Percentiles rank a stretch among this genome's conserved stretches.
These are phyloP conservation scores for Colaptes auratus DNA, from an alignment of 2,113 vertebrate species.

Conservation along the genomic window DNA sequence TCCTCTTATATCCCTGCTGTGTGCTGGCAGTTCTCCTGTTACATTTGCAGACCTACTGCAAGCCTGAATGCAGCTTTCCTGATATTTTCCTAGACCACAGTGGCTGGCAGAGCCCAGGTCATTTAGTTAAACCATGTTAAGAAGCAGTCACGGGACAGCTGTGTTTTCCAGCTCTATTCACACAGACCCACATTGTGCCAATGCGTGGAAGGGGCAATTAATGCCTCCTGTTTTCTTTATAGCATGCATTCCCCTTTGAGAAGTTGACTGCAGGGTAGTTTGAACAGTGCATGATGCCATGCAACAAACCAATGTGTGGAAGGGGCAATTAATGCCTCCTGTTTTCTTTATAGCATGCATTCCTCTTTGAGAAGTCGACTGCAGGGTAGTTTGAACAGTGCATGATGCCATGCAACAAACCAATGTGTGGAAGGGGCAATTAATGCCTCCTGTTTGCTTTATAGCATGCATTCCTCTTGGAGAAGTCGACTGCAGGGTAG, in stretches of 20 bases:
- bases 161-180: background rate
- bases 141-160: background rate
- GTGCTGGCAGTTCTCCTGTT: background rate
- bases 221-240: background rate
- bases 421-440: background rate
- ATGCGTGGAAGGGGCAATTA: background rate
- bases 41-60: background rate
- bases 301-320: background rate
- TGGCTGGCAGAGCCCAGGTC: background rate
- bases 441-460: background rate
- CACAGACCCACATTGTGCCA: background rate
- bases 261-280: background rate
- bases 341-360: background rate
- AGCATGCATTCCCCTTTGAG: background rate
- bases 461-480: background rate
- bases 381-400: background rate
- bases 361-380: background rate
- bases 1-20: background rate
- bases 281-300: background rate
- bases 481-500: background rate
- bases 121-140: background rate
- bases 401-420: background rate
- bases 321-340: background rate
- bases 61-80: background rate
- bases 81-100: background rate